phyloP scores from a whole-genome alignment of 2,797 vertebrate species.

The Enteromius paludinosus region DNA sequence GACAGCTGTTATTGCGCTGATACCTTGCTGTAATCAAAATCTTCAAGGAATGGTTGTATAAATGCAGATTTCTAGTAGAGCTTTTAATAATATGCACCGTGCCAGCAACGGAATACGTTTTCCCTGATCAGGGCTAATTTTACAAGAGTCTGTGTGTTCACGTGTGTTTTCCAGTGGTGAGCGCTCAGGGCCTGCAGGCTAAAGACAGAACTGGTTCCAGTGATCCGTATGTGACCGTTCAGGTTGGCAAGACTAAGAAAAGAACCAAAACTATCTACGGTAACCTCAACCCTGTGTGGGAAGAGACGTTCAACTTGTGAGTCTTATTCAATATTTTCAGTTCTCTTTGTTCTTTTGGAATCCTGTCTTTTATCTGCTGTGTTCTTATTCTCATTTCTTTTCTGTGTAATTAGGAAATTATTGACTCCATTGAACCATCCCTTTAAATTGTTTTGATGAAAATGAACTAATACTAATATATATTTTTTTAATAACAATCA shows the following conservation, averaged over 20 bases:
- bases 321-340: slow-evolving; percentile 54
- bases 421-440: no score
- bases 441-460: background rate
- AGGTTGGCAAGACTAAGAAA: slow-evolving; percentile 98
- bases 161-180: slow-evolving; percentile 81
- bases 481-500: no score
- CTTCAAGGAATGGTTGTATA: background rate
- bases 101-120: background rate
- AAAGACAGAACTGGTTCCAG: slow-evolving; percentile 98
- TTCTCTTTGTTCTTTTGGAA: background rate
- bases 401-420: background rate
- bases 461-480: background rate
- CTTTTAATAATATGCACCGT: background rate
- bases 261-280: slow-evolving; percentile 97
- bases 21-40: background rate
- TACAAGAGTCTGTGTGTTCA: slow-evolving; percentile 25
- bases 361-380: background rate
- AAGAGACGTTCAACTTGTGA: slow-evolving; percentile 96
- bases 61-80: background rate
- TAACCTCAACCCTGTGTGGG: slow-evolving; percentile 97
- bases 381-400: background rate
- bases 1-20: background rate
- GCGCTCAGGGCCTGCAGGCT: slow-evolving; percentile 96
- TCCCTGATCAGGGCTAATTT: background rate
- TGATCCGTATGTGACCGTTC: slow-evolving; percentile 95